Conservation (phyloP, 2,888 invertebrate genomes). For the Watsonalla binaria region DNA sequence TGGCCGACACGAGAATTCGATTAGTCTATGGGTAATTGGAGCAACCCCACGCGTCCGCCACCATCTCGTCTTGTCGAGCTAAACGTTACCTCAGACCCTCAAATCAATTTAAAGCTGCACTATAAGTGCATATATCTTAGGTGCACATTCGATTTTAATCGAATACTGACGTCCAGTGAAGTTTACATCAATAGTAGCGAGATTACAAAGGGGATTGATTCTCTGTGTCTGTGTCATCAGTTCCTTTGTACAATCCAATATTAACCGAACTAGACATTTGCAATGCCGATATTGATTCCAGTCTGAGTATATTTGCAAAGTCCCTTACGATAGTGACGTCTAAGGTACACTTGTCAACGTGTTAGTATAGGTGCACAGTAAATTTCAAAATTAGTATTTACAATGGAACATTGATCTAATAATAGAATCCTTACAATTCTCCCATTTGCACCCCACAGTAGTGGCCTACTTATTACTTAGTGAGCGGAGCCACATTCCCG, state of each 20-base stretch:
- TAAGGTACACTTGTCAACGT: too few relatives aligned
- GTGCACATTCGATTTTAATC: neutral
- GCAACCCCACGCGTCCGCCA: constrained; percentile 14
- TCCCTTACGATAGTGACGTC: too few relatives aligned
- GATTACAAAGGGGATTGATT: too few relatives aligned
- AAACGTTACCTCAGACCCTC: neutral
- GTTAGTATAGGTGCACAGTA: too few relatives aligned
- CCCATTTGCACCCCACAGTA: constrained; percentile 23
- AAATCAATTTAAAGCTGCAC: neutral
- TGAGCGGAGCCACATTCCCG: constrained; percentile 8
- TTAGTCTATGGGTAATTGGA: constrained; percentile 41
- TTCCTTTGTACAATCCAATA: too few relatives aligned
- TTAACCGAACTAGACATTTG: too few relatives aligned
- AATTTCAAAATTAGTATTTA: too few relatives aligned
- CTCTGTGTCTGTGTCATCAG: too few relatives aligned
- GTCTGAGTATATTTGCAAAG: too few relatives aligned
- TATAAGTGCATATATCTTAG: neutral
- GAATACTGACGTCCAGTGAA: too few relatives aligned
- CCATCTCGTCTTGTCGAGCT: constrained; percentile 6
- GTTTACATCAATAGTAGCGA: too few relatives aligned
- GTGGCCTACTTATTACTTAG: constrained; percentile 29
- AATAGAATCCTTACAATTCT: constrained; percentile 12
- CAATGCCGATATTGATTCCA: too few relatives aligned
- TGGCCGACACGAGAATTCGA: constrained; percentile 47
- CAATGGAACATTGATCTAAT: constrained; percentile 3